These are phyloP conservation scores for Cylindroiulus punctatus DNA, from an alignment of 2,888 invertebrate species.

Conservation along the genomic window DNA sequence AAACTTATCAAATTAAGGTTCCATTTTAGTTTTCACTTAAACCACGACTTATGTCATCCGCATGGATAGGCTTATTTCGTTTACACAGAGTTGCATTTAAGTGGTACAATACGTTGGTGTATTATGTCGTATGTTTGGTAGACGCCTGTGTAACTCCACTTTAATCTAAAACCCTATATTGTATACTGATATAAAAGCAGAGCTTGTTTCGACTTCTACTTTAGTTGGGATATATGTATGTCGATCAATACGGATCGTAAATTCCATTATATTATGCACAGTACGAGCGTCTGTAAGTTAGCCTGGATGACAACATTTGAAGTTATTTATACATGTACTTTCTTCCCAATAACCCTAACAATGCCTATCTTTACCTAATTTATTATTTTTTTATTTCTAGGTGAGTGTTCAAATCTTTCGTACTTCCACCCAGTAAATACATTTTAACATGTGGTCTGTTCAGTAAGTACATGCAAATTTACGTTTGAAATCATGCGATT, in stretches of 20 bases:
- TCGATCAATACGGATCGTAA: too few species aligned
- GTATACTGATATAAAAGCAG: background rate
- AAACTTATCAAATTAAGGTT: slow-evolving; percentile 13
- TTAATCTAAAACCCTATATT: background rate
- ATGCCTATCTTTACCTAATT: background rate
- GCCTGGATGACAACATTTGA: too few species aligned
- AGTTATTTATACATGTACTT: background rate
- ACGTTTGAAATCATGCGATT: background rate
- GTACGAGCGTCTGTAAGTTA: too few species aligned
- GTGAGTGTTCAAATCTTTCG: background rate
- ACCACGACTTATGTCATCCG: background rate
- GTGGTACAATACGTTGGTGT: background rate
- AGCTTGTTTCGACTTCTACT: too few species aligned
- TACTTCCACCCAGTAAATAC: background rate
- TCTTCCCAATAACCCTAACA: too few species aligned
- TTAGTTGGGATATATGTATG: too few species aligned
- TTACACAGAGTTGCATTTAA: background rate
- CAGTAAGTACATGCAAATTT: background rate
- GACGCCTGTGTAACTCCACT: background rate
- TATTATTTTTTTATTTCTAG: background rate
- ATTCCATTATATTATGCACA: too few species aligned
- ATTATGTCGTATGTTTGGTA: background rate
- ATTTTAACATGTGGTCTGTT: background rate
- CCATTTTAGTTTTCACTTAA: slow-evolving; percentile 37
- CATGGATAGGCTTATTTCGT: background rate